Conservation (phyloP, 2,888 invertebrate species). For the Halictus quadricinctus region DNA sequence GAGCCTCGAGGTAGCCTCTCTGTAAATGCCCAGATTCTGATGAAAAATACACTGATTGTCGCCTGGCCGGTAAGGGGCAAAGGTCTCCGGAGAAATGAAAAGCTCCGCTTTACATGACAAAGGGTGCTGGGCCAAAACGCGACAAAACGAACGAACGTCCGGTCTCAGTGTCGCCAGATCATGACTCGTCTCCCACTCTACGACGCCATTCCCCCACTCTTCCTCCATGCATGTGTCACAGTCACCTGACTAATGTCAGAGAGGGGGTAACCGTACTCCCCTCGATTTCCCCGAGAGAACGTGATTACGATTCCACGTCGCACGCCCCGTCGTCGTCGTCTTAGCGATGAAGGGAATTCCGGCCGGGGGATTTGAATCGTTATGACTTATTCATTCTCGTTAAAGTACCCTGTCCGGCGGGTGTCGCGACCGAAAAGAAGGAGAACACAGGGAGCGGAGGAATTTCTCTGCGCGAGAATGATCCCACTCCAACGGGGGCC, state of each 20-base stretch:
- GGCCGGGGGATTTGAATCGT: conserved; percentile 51
- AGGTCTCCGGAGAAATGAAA: conserved; percentile 4
- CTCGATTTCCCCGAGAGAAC: neutral
- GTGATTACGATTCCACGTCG: conserved; percentile 49
- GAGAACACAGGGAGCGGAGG: conserved; percentile 40
- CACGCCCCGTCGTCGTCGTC: conserved; percentile 13
- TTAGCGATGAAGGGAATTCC: conserved; percentile 23
- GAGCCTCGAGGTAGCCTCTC: neutral
- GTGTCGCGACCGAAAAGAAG: conserved; percentile 25
- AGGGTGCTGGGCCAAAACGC: neutral
- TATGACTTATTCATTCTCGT: conserved; percentile 64
- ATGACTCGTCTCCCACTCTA: too few species aligned
- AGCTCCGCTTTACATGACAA: neutral
- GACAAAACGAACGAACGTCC: neutral
- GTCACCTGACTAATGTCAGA: too few species aligned
- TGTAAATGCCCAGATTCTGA: neutral
- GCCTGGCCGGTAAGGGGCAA: neutral
- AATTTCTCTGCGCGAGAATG: conserved; percentile 62
- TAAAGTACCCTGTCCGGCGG: conserved; percentile 37
- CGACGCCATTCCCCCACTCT: too few species aligned
- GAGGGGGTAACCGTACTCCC: too few species aligned
- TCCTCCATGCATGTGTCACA: too few species aligned
- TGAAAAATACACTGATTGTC: neutral
- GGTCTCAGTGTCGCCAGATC: too few species aligned
- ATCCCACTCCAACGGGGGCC: conserved; percentile 40